These are phyloP conservation scores for Hirtodrosophila duncani DNA, from an alignment of 2,888 invertebrate species.

Conservation along the genomic window DNA sequence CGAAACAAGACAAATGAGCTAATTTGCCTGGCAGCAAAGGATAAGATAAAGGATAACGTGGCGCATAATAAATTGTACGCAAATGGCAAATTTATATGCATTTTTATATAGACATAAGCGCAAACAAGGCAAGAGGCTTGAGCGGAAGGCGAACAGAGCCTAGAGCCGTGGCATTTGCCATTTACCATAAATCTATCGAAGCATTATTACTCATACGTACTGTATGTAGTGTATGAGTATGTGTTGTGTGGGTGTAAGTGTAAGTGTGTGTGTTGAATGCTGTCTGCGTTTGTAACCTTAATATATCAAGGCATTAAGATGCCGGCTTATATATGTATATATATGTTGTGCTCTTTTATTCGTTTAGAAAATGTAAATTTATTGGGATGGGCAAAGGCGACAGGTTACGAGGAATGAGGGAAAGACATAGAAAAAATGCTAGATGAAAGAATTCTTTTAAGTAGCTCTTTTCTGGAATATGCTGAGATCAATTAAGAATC, in stretches of 20 bases:
- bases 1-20: conserved; percentile 66
- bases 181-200: conserved; percentile 59
- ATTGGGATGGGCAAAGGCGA: too few relatives aligned
- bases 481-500: too few relatives aligned
- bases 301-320: conserved; percentile 59
- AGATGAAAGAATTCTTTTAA: too few relatives aligned
- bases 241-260: too few relatives aligned
- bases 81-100: conserved; percentile 63
- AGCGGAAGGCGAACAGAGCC: conserved; percentile 9
- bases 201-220: conserved; percentile 68
- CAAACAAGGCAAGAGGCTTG: too few relatives aligned
- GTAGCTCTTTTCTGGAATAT: too few relatives aligned
- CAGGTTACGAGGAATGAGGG: conserved; percentile 16
- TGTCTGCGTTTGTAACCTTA: conserved; percentile 7
- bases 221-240: conserved; percentile 20
- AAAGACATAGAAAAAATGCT: background rate
- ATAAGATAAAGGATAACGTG: conserved; percentile 26
- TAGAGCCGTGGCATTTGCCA: conserved; percentile 18
- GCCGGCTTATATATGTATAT: conserved; percentile 23
- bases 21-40: conserved; percentile 46
- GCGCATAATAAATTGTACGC: conserved; percentile 55
- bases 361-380: conserved; percentile 37
- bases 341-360: conserved; percentile 27
- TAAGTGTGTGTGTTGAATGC: too few relatives aligned
- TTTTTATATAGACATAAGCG: conserved; percentile 62